A percentile compares a stretch with the other conserved stretches of the same genome.
Evolutionary conservation across 2,113 vertebrate species (phyloP).

Genomic region (Gallinago jamesoni): DNA sequence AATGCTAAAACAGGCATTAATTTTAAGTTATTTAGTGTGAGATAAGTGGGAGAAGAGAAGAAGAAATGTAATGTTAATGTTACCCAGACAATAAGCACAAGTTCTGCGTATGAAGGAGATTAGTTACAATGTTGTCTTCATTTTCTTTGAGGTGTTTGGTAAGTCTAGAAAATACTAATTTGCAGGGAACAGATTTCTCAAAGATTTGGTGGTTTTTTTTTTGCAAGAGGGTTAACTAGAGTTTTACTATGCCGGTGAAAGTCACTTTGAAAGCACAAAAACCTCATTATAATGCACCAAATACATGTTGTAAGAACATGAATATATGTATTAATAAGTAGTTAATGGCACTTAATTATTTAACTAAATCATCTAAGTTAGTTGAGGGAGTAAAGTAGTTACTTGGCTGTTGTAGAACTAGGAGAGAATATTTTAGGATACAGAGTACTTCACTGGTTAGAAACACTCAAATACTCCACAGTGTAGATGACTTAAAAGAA

Average conservation of each 20-base stretch:
- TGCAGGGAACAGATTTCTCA: neutral
- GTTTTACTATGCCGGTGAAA: neutral
- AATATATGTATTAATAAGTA: neutral
- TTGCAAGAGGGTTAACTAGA: neutral
- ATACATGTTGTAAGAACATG: neutral
- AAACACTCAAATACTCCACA: neutral
- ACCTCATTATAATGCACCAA: neutral
- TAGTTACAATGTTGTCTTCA: neutral
- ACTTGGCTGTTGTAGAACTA: neutral
- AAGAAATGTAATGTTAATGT: neutral
- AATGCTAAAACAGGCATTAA: neutral
- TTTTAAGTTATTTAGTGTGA: neutral
- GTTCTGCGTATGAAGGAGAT: neutral
- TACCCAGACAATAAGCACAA: neutral
- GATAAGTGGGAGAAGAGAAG: neutral
- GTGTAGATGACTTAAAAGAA: neutral
- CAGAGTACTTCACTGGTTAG: neutral
- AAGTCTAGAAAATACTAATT: neutral
- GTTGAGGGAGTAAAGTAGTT: neutral
- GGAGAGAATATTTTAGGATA: neutral
- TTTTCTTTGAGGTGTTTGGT: neutral
- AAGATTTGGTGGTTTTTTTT: neutral
- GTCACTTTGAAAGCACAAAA: neutral
- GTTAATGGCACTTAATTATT: neutral
- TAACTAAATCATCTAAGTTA: neutral